Evolutionary conservation across 1,140 invertebrate genomes (phyloP).

Genomic region (Epicauta chinensis): DNA sequence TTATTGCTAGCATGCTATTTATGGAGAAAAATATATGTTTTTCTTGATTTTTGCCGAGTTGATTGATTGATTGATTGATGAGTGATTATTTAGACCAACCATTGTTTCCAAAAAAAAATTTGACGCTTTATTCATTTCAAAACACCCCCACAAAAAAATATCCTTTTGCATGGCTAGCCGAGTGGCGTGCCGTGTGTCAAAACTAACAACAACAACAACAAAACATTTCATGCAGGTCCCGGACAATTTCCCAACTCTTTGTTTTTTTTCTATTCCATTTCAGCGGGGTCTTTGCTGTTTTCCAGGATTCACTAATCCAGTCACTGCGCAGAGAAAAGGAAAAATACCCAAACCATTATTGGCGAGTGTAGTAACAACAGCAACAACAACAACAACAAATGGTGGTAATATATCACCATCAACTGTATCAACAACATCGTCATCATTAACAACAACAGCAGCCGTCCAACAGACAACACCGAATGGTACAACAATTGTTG

Average conservation of each 20-base stretch:
- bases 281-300: slow-evolving; percentile 80
- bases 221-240: slow-evolving; percentile 43
- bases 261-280: slow-evolving; percentile 53
- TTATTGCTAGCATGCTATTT: slow-evolving; percentile 21
- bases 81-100: background rate
- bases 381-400: too few species aligned
- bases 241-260: slow-evolving; percentile 45
- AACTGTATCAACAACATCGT: too few species aligned
- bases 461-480: too few species aligned
- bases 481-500: slow-evolving; percentile 42
- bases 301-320: slow-evolving; percentile 78
- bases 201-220: slow-evolving; percentile 27
- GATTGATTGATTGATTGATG: slow-evolving; percentile 6
- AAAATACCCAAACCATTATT: slow-evolving; percentile 76
- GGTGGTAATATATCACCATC: slow-evolving; percentile 21
- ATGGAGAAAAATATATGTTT: slow-evolving; percentile 20
- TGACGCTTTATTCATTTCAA: too few species aligned
- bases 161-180: slow-evolving; percentile 26
- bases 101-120: too few species aligned
- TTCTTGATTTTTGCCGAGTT: background rate
- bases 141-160: too few species aligned
- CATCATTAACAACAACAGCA: too few species aligned
- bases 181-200: slow-evolving; percentile 33
- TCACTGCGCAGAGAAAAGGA: slow-evolving; percentile 73
- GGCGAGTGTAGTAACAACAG: slow-evolving; percentile 58